Conservation (phyloP, 2,888 invertebrate genomes). For the Drosophila maculinotata region DNA sequence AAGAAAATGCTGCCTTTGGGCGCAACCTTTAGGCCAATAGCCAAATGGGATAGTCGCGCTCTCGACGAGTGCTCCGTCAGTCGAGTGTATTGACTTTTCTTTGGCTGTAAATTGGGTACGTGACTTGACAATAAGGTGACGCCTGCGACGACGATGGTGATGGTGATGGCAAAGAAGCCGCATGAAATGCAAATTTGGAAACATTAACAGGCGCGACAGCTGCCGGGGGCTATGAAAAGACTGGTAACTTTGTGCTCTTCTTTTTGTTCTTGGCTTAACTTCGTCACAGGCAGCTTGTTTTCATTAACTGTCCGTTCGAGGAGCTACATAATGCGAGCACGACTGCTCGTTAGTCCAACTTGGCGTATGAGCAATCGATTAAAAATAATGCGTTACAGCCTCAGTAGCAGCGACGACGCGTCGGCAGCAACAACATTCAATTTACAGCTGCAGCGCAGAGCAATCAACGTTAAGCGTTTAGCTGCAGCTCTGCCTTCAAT, state of each 20-base stretch:
- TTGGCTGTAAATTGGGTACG: slow-evolving; percentile 75
- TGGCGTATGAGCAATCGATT: slow-evolving; percentile 78
- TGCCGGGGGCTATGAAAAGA: slow-evolving; percentile 24
- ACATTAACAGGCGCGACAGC: slow-evolving; percentile 68
- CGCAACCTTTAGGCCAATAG: slow-evolving; percentile 10
- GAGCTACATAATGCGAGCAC: slow-evolving; percentile 47
- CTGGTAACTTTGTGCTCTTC: slow-evolving; percentile 29
- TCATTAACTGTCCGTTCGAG: slow-evolving; percentile 76
- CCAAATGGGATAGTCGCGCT: slow-evolving; percentile 16
- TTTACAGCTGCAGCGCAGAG: slow-evolving; percentile 66
- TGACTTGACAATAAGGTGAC: slow-evolving; percentile 77
- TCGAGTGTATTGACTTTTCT: slow-evolving; percentile 73
- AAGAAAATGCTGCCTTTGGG: slow-evolving; percentile 19
- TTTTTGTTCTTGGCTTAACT: slow-evolving; percentile 49
- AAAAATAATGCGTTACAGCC: slow-evolving; percentile 57
- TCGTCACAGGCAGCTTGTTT: slow-evolving; percentile 76
- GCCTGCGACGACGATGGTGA: slow-evolving; percentile 44
- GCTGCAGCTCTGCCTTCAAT: slow-evolving; percentile 47
- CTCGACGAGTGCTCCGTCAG: slow-evolving; percentile 25
- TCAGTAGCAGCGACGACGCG: slow-evolving; percentile 6
- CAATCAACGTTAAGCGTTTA: slow-evolving; percentile 74
- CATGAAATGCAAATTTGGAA: slow-evolving; percentile 77
- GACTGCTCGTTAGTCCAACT: slow-evolving; percentile 68
- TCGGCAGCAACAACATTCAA: slow-evolving; percentile 47
- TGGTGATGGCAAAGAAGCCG: slow-evolving; percentile 49